Conservation (phyloP, 1,140 invertebrate species). For the Asbolus verrucosus region DNA sequence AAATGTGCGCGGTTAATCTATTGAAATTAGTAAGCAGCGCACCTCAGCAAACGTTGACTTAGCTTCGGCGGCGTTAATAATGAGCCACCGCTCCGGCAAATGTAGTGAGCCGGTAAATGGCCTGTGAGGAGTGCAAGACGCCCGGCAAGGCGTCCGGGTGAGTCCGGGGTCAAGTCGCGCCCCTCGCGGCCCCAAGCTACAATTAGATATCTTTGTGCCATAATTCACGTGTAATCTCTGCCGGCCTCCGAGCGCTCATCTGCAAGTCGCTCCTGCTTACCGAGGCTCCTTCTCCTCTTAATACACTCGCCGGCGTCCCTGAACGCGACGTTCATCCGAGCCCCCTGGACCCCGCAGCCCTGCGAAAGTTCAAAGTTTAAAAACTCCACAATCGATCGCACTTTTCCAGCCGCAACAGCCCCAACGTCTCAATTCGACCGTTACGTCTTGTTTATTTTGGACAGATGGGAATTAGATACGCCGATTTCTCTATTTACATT, state of each 20-base stretch:
- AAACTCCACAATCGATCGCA: slow-evolving; percentile 41
- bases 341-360: too few relatives aligned
- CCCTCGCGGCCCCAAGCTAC: slow-evolving; percentile 61
- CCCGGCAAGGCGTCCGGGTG: too few relatives aligned
- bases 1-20: slow-evolving; percentile 65
- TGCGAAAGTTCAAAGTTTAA: slow-evolving; percentile 50
- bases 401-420: slow-evolving; percentile 13
- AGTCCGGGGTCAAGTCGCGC: slow-evolving; percentile 62
- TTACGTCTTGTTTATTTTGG: slow-evolving; percentile 26
- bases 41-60: slow-evolving; percentile 64
- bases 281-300: slow-evolving; percentile 45
- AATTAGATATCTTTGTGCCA: slow-evolving; percentile 66
- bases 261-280: slow-evolving; percentile 56
- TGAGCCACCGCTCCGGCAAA: slow-evolving; percentile 59
- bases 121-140: slow-evolving; percentile 57
- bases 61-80: slow-evolving; percentile 63
- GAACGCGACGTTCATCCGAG: too few relatives aligned
- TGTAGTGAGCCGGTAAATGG: slow-evolving; percentile 65
- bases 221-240: slow-evolving; percentile 66
- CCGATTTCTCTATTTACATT: slow-evolving; percentile 19
- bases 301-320: slow-evolving; percentile 32
- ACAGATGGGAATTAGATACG: slow-evolving; percentile 17
- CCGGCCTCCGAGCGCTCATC: slow-evolving; percentile 62
- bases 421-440: slow-evolving; percentile 33
- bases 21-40: slow-evolving; percentile 66